These are phyloP conservation scores for Thera obeliscata DNA, from an alignment of 2,888 invertebrate genomes.

Conservation along the genomic window DNA sequence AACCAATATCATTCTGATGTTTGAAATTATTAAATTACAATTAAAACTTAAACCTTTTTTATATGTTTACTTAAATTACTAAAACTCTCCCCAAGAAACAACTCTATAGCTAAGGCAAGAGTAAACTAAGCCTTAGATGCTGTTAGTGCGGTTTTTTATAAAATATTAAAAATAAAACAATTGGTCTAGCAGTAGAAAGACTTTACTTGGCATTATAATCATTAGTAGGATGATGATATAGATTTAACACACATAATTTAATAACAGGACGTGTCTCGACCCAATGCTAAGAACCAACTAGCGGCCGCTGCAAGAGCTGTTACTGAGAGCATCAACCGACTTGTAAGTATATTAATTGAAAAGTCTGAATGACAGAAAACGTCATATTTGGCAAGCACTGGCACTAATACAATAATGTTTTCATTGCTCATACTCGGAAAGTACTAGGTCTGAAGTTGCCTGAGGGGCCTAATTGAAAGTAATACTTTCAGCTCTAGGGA, in stretches of 20 bases:
- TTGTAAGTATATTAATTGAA: constrained; percentile 84
- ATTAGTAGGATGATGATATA: too few species aligned
- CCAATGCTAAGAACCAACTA: constrained; percentile 95
- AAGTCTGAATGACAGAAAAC: not conserved
- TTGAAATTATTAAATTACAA: not conserved
- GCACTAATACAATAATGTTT: too few species aligned
- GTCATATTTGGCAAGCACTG: too few species aligned
- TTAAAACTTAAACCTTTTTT: not conserved
- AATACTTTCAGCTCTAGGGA: too few species aligned
- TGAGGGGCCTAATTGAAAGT: too few species aligned
- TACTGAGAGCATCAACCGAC: constrained; percentile 95
- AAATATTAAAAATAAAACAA: too few species aligned
- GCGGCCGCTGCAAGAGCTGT: constrained; percentile 95
- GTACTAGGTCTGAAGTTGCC: too few species aligned
- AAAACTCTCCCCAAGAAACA: not conserved
- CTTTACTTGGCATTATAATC: too few species aligned
- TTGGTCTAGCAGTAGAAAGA: too few species aligned
- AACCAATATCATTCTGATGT: not conserved
- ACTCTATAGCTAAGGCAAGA: not conserved
- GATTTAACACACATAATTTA: not conserved
- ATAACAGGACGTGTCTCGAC: constrained; percentile 90
- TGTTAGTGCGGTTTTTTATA: not conserved
- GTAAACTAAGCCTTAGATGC: not conserved
- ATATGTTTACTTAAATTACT: not conserved
- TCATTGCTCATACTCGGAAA: too few species aligned